Base-by-base conservation (phyloP, 2,113 vertebrate species). In the Rostratula benghalensis region DNA sequence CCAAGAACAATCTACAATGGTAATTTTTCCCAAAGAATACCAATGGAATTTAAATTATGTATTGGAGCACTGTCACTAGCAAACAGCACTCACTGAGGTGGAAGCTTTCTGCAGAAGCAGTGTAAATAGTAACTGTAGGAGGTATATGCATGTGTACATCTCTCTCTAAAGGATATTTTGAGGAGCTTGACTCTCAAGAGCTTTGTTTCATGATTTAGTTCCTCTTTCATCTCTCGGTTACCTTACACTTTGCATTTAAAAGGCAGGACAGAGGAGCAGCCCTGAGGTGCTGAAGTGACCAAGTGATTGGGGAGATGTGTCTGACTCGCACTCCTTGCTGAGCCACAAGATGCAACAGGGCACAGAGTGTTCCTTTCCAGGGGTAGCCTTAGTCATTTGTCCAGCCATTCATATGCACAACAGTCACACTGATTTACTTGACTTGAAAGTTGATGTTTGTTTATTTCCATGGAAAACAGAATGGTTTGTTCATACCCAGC, bases 81-180 rank as follows among this genome's bases (percentile, higher is more conserved):
- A 85, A 76, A 27, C 0, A 3, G 19, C 19, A 4, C 27, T 68
- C 1, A 0, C 18, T 68, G 59, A 73, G 33, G 16, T 14, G 28
- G 45, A 28, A 88, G 10, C 19, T 65, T 57, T 80, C 59, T 50
- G n/a, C 8, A 1, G 64, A 24, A 68, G 37, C 24, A 27, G 9
- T 22, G 9, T 59, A 33, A 67, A 67, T 8, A 19, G 10, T 43
- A 3, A 4, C 13, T 11, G 25, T 30, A 41, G 41, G 37, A 4
- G 3, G 6, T 41, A 10, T 11, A 39, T 0, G 0, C 1, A 0
- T 46, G 31, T 31, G 11, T 50, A 3, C 18, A 74, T 35, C 17
- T 57, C 17, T 53, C 39, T 70, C 50, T 59, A 54, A 54, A 67
- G 35, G 39, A 76, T 68, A 30, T 35, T 46, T 64, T 15, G 31